Evolutionary conservation across 2,888 invertebrate species (phyloP).

Genomic region (Perizoma affinitatum): DNA sequence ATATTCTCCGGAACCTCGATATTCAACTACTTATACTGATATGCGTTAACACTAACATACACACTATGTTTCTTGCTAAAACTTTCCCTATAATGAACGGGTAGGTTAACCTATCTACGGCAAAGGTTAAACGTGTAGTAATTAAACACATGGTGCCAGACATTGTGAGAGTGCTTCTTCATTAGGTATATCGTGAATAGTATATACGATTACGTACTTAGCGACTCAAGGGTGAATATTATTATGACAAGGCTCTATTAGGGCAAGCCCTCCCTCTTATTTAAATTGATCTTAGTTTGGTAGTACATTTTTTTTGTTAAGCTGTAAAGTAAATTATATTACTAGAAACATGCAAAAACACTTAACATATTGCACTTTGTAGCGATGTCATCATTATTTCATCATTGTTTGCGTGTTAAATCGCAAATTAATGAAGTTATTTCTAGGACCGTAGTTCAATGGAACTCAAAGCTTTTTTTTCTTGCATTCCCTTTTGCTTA

Average conservation of each 20-base stretch:
- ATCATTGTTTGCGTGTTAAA: too few species aligned
- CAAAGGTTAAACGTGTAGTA: constrained; percentile 17
- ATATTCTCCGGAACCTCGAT: constrained; percentile 4
- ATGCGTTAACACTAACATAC: constrained; percentile 6
- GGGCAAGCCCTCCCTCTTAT: constrained; percentile 5
- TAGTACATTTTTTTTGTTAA: too few species aligned
- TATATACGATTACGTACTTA: too few species aligned
- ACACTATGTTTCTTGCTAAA: constrained; percentile 7
- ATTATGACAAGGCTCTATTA: constrained; percentile 18
- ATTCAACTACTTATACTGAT: constrained; percentile 10
- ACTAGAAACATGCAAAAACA: too few species aligned
- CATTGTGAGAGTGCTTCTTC: constrained; percentile 1
- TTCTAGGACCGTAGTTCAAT: too few species aligned
- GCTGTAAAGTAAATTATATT: too few species aligned
- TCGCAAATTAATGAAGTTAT: too few species aligned
- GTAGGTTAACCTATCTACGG: background rate
- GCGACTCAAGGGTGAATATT: constrained; percentile 7
- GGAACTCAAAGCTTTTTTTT: too few species aligned
- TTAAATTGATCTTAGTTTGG: constrained; percentile 14
- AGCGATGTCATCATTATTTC: too few species aligned
- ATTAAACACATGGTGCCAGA: constrained; percentile 27
- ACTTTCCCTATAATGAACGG: constrained; percentile 22
- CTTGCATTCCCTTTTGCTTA: too few species aligned
- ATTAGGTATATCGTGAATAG: too few species aligned
- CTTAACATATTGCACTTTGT: too few species aligned